These are phyloP conservation scores for Drosophila nigricruria DNA, from an alignment of 2,888 invertebrate species.

Conservation along the genomic window DNA sequence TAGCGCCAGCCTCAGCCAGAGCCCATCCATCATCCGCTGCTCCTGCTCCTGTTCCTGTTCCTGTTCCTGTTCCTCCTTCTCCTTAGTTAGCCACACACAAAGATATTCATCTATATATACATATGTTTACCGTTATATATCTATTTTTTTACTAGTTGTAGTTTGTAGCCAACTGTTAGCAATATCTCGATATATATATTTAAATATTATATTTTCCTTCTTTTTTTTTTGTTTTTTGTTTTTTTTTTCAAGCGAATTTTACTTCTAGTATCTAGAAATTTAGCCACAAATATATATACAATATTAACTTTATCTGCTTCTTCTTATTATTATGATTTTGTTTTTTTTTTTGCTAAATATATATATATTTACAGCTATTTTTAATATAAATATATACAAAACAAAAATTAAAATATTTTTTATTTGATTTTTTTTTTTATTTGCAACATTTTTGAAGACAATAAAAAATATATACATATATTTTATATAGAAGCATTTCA, in stretches of 20 bases:
- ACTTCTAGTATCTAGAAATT: constrained; percentile 62
- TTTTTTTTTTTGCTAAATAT: constrained; percentile 15
- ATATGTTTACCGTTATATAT: constrained; percentile 14
- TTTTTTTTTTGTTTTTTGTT: neutral
- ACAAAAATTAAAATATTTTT: neutral
- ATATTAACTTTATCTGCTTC: constrained; percentile 8
- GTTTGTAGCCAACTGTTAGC: constrained; percentile 22
- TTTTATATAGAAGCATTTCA: neutral
- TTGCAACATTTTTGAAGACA: neutral
- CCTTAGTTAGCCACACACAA: constrained; percentile 22
- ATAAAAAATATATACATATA: constrained; percentile 3
- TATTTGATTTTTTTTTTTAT: neutral
- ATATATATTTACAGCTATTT: constrained; percentile 16
- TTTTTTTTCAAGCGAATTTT: constrained; percentile 20
- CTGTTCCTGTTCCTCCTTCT: neutral
- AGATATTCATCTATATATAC: constrained; percentile 57
- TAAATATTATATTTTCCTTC: neutral
- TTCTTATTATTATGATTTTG: neutral
- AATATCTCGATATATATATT: constrained; percentile 17
- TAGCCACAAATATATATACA: constrained; percentile 31
- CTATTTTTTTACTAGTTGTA: constrained; percentile 53
- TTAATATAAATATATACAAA: neutral
- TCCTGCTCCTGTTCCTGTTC: neutral
- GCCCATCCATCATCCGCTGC: neutral
- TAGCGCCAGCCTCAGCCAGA: neutral